Conservation (phyloP, 2,113 vertebrate genomes). For the Mormoops blainvillei region DNA sequence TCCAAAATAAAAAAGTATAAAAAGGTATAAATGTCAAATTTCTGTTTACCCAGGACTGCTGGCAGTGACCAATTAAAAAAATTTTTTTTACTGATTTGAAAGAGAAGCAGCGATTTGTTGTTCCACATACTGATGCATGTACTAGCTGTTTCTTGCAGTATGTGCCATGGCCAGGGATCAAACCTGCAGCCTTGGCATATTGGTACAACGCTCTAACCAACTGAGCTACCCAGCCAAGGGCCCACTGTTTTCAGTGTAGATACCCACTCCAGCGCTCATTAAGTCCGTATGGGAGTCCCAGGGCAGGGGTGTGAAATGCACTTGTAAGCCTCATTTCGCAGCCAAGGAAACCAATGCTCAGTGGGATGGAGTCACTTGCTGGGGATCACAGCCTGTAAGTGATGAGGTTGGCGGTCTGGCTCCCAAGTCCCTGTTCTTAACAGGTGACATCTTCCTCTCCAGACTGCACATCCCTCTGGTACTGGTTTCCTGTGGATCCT, state of each 20-base stretch:
- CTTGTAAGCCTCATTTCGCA: neutral
- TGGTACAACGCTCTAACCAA: too few relatives aligned
- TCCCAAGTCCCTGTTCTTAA: neutral
- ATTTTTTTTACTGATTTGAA: too few relatives aligned
- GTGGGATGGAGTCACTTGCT: neutral
- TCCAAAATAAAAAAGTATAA: neutral
- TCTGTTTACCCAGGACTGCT: neutral
- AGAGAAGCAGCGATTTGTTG: too few relatives aligned
- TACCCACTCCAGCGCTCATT: neutral
- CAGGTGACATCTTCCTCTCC: neutral
- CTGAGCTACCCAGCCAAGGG: too few relatives aligned
- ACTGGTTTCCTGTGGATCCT: neutral
- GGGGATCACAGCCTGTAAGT: neutral
- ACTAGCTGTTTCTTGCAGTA: too few relatives aligned
- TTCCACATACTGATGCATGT: too few relatives aligned
- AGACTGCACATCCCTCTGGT: neutral
- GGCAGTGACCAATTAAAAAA: neutral
- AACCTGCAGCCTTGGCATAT: too few relatives aligned
- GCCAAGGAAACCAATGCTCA: neutral
- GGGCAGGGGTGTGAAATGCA: neutral
- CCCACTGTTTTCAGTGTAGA: neutral
- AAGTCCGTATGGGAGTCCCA: neutral
- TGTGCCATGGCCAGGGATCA: too few relatives aligned
- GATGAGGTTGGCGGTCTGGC: neutral
- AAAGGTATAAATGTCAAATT: neutral